Evolutionary conservation across 2,797 vertebrate genomes (phyloP), one percentile per base, ranked within the genome.

Genomic region (Kryptopterus vitreolus): DNA sequence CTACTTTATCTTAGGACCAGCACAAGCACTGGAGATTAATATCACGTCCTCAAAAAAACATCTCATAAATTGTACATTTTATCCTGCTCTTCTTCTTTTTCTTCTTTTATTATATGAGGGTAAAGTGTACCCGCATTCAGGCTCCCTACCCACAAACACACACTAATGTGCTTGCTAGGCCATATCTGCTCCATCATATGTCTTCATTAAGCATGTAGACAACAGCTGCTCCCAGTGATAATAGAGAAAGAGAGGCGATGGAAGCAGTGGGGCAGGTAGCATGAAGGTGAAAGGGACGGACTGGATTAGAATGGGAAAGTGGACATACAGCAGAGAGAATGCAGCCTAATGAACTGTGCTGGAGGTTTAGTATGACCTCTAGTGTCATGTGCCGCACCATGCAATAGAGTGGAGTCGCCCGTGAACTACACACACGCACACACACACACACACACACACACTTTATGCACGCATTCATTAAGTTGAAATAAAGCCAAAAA

Each of bases 191-290:
- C 43, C 68, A 62, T 82, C 52, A n/a, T 86, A 74, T 63, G 70
- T 82, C 79, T 82, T 82, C 76, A 84, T 84, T 76, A 84, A 38
- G 59, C 29, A 59, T 20, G 31, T 52, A 65, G 81, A 79, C 76
- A 82, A 77, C 31, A 58, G 38, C 31, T 78, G 76, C 75, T 78
- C 62, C 62, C 76, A 76, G 76, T 69, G 76, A 76, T 72, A 81
- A 76, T 76, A 62, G 43, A 29, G 26, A 63, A 77, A 50, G 43
- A 52, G 53, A 58, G 72, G 20, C 52, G 76, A 65, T 26, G 77
- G 69, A n/a, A 68, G 24, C 24, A 38, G 16, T 16, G 65, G 73
- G 76, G 52, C 22, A 80, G 61, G 50, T 58, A 61, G 55, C 55
- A 70, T 24, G 68, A 73, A 61, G 6, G 33, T 33, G 31, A 48